Base-by-base conservation (phyloP, 2,888 invertebrate species). In the Acanthosepion lycidas region DNA sequence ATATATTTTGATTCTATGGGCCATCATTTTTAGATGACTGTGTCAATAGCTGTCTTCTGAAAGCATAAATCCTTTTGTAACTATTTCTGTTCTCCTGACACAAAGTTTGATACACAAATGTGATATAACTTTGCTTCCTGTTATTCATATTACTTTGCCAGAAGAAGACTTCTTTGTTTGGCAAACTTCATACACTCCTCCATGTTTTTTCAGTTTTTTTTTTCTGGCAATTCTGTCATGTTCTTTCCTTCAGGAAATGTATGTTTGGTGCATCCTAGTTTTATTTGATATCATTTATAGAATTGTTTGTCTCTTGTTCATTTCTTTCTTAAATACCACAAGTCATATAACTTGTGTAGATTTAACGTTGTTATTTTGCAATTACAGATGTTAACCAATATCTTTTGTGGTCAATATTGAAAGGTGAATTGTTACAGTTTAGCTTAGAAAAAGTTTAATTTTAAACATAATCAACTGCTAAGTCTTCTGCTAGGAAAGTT, bases 131-230 rank as follows among this genome's bases (percentile, higher is more conserved):
- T 28, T 78, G 28, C 78, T 28, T 28, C n/a, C n/a, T 78, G 78
- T 78, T 78, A 28, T 78, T 78, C 78, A 28, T 6, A 26, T 78
- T 78, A 26, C 12, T 8, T 78, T 28, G 78, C 78, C 78, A 28
- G 78, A n/a, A 78, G 78, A 78, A 78, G 28, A 78, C n/a, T 78
- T 78, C 78, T 78, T 78, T 78, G 78, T 78, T 78, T 78, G 28
- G 28, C n/a, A 28, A n/a, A 78, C 78, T 78, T 78, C 28, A 78
- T 28, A 78, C 28, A n/a, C 28, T 28, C 26, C 26, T n/a, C 28
- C 78, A 78, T 6, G 42, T 42, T 42, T 42, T 28, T 28, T 78
- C n/a, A n/a, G n/a, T n/a, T 78, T 0, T 28, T 28, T 23, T 4
- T 23, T 78, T 78, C 9, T 28, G 78, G 5, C 26, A 28, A n/a